phyloP scores from a whole-genome alignment of 2,888 invertebrate species.

The Drosophila atripex region DNA sequence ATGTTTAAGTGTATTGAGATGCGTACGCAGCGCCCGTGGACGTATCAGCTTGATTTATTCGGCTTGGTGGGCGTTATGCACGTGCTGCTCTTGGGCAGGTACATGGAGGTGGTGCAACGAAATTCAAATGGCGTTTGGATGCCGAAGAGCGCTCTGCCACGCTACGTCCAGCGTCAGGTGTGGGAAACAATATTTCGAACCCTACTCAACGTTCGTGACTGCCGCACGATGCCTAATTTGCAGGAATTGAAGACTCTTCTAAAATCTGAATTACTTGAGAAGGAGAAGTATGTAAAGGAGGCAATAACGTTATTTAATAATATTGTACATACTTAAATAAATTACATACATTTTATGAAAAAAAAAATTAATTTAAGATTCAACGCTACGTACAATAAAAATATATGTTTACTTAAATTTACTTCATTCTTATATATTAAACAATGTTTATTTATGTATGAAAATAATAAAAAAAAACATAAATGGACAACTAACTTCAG shows the following conservation, averaged over 20 bases:
- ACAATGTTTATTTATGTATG: too few species aligned
- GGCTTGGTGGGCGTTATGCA: conserved; percentile 95
- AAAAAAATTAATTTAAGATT: neutral
- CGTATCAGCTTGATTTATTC: conserved; percentile 96
- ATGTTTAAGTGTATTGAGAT: conserved; percentile 95
- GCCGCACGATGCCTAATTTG: conserved; percentile 90
- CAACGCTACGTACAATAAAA: too few species aligned
- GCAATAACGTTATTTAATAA: conserved; percentile 81
- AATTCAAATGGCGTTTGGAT: conserved; percentile 72
- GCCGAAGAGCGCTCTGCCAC: conserved; percentile 79
- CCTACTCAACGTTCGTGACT: conserved; percentile 92
- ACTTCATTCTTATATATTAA: too few species aligned
- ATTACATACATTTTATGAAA: conserved; percentile 13
- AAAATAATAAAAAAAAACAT: too few species aligned
- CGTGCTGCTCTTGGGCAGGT: conserved; percentile 93
- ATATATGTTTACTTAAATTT: too few species aligned
- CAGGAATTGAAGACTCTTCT: conserved; percentile 80
- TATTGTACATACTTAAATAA: conserved; percentile 22
- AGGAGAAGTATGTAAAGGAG: conserved; percentile 77
- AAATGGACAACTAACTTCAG: too few species aligned
- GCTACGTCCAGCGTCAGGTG: conserved; percentile 88
- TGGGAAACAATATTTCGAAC: conserved; percentile 93
- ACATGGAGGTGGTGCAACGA: conserved; percentile 91
- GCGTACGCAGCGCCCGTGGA: conserved; percentile 95
- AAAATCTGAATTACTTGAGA: conserved; percentile 80